Evolutionary conservation across 2,113 vertebrate genomes (phyloP), one percentile per base, ranked within the genome.

Genomic region (Gambusia holbrooki): DNA sequence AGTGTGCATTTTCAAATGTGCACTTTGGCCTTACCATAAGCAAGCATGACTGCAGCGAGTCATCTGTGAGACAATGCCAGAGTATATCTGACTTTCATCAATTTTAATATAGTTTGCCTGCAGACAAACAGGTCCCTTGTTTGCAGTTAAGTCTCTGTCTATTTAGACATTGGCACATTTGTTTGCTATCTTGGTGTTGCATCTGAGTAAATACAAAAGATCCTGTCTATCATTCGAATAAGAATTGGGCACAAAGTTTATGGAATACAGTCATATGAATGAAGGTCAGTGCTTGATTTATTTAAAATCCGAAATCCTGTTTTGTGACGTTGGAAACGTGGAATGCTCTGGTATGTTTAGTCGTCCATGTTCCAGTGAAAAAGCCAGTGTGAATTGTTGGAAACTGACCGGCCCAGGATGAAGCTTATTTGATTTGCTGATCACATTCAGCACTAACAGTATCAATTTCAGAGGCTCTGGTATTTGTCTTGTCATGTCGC

Each of bases 1-100:
- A 75, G 82, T 81, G 83, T 71, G 66, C 86, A 87, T 88, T 82
- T 80, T 22, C 11, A 66, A 80, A 90, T 87, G 84, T 85, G 80
- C 82, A 86, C 82, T 32, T 25, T 51, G 45, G 33, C 74, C 48
- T 51, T 22, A 35, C 61, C 73, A 63, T 83, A 40, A 62, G 62
- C 33, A 76, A 29, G 17, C 76, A 77, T 74, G 79, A 69, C 70
- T 25, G 22, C 71, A 65, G 63, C 27, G 35, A 84, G 65, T 74
- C 66, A 75, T 71, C 71, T 68, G 6, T 66, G 66, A 58, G 85
- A 81, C 85, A 86, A 90, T 82, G 66, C 87, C 87, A 89, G 77
- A 90, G 77, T 76, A 37, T 72, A 32, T 42, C 19, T 62, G 29
- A 14, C 22, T 40, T 51, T 6, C 3, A 19, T 28, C 45, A 32